Conservation (phyloP, 2,113 vertebrate species). For the Cavia aperea region DNA sequence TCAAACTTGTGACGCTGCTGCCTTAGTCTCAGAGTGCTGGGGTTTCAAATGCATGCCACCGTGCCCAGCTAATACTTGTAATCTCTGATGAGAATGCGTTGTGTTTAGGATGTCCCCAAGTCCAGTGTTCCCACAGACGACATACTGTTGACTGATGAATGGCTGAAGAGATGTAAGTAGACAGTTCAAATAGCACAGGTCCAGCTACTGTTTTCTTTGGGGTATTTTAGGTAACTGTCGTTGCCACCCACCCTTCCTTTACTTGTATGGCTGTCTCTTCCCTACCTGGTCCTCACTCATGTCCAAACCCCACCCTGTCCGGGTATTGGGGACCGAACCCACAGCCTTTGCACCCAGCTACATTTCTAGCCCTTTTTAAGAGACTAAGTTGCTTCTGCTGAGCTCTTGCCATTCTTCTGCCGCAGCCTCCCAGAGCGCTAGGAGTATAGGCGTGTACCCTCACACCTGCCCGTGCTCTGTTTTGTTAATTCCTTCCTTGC, state of each 20-base stretch:
- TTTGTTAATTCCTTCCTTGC: neutral
- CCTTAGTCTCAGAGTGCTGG: neutral
- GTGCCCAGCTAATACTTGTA: neutral
- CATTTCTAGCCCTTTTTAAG: neutral
- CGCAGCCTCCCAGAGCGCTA: neutral
- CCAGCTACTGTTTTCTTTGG: neutral
- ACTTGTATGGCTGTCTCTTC: neutral
- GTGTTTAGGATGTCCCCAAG: neutral
- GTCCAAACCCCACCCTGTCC: neutral
- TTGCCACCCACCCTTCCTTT: neutral
- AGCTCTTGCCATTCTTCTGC: neutral
- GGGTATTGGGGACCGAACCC: neutral
- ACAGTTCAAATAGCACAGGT: neutral
- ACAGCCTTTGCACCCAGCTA: neutral
- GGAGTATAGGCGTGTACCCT: neutral
- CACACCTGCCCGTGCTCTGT: neutral
- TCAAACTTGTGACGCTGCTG: neutral
- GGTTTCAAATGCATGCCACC: neutral
- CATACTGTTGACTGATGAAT: neutral
- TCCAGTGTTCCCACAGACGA: neutral
- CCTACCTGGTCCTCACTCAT: neutral
- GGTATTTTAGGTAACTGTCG: neutral
- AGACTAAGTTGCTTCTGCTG: neutral
- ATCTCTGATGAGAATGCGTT: conserved; percentile 4
- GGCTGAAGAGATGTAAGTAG: neutral